Evolutionary conservation across 2,888 invertebrate species (phyloP), one percentile per base, ranked within the genome.

Genomic region (Yponomeuta plumbellus): DNA sequence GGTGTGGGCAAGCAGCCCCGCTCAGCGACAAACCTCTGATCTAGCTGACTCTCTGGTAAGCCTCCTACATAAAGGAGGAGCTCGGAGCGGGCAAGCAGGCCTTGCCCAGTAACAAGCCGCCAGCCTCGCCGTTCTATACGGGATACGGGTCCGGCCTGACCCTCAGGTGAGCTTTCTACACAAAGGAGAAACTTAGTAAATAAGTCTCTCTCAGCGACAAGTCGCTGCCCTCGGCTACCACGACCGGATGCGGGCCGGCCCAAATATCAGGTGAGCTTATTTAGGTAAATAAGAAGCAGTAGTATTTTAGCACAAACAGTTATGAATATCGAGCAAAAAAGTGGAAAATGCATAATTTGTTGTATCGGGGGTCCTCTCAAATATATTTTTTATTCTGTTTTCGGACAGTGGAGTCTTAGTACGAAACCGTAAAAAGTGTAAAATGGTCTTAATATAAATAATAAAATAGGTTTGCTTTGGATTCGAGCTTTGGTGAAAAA

Each of bases 1-100:
- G 92, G 92, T 83, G 92, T 92, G 75, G 91, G 89, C 71, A 81
- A 82, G 92, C 71, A 94, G 72, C 92, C 56, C 92, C 92, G 67
- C 91, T 93, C 17, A 93, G 68, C 91, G 93, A 66, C 63, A 68
- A 65, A 65, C 67, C 68, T n/a, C n/a, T n/a, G n/a, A 94, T 63
- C 94, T 94, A 80, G 94, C 94, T 23, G 88, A 86, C 67, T 75
- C 84, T 17, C 88, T 89, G 88, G 89, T 90, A 69, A 74, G 64
- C 23, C 4, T 23, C 94, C 72, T 94, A 94, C 80, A 94, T 94
- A 84, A 94, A 94, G 87, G 94, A 93, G 86, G 94, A 94, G 88
- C 92, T 94, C 79, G 92, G 92, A 83, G 92, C 92, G 75, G 91
- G 89, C 71, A 81, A 82, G 92, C 71, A 94, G 93, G 72, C 92